These are phyloP conservation scores for Columba livia DNA, from an alignment of 2,113 vertebrate species.

Conservation along the genomic window DNA sequence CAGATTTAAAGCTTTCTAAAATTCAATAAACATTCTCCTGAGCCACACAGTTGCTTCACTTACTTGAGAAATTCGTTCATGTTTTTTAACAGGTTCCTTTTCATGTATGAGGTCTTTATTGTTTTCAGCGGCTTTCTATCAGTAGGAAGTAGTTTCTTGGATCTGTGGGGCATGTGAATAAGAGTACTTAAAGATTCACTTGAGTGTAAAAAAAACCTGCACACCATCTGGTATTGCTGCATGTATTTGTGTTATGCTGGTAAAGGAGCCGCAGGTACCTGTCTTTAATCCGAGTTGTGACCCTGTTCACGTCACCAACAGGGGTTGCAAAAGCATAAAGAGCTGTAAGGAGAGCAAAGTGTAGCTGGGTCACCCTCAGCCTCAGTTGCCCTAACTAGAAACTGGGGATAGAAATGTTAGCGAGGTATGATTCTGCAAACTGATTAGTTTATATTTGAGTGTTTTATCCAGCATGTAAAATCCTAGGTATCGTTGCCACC, in stretches of 20 bases:
- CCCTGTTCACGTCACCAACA: not conserved
- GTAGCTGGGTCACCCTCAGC: not conserved
- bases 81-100: slow-evolving; percentile 54
- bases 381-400: not conserved
- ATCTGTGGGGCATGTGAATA: not conserved
- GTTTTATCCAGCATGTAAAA: not conserved
- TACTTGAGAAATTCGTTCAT: slow-evolving; percentile 37
- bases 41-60: not conserved
- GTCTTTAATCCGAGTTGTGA: not conserved
- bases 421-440: accelerated
- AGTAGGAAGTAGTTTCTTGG: not conserved
- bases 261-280: not conserved
- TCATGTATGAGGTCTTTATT: slow-evolving; percentile 32
- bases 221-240: not conserved
- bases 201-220: not conserved
- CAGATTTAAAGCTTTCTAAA: slow-evolving; percentile 44
- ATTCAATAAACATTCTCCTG: slow-evolving; percentile 47
- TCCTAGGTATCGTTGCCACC: not conserved
- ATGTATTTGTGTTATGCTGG: not conserved
- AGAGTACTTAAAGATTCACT: not conserved
- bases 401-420: not conserved
- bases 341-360: not conserved
- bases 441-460: not conserved
- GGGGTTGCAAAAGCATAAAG: not conserved
- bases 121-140: slow-evolving; percentile 9